Evolutionary conservation across 2,113 vertebrate species (phyloP), one percentile per base, ranked within the genome.

Genomic region (Gymnarchus niloticus): DNA sequence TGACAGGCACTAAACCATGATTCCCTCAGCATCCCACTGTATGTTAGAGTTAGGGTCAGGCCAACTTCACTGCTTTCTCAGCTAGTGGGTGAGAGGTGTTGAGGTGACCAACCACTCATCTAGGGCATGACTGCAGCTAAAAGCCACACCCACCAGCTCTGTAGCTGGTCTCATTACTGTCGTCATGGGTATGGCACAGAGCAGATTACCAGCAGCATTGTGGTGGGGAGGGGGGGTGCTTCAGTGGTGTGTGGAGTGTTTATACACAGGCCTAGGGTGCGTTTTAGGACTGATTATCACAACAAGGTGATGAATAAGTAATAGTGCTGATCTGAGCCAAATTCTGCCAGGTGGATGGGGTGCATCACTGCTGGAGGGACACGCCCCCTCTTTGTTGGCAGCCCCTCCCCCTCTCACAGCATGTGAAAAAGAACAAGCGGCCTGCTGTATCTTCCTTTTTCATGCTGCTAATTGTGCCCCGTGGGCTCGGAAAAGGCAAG

Each of bases 271-370:
- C 82, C 82, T 57, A 54, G 82, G 56, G 82, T 17, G 10, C 28
- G 44, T 37, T 83, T 83, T 83, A 83, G 37, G 82, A 57, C 82
- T 44, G 52, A 83, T 83, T 83, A 56, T 83, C 82, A 83, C 82
- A 57, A 46, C 81, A 83, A 83, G 57, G 56, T 59, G 82, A 57
- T 83, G 44, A 83, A 83, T 83, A 83, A 83, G 54, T 83, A 41
- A 59, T 59, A 28, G 19, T n/a, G 8, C 33, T 37, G 37, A 54
- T 46, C 52, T 59, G 56, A 44, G 54, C 54, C 23, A 23, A 73
- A 56, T 57, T 54, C 82, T 59, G 52, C 56, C 82, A 46, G 82
- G 41, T 54, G 56, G 37, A 6, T 28, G 25, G 37, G 28, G 73
- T 77, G 37, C 5, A 1, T 41, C 7, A 21, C 12, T 37, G 28